Evolutionary conservation across 1,140 invertebrate genomes (phyloP).

Genomic region (Ceratina australensis): DNA sequence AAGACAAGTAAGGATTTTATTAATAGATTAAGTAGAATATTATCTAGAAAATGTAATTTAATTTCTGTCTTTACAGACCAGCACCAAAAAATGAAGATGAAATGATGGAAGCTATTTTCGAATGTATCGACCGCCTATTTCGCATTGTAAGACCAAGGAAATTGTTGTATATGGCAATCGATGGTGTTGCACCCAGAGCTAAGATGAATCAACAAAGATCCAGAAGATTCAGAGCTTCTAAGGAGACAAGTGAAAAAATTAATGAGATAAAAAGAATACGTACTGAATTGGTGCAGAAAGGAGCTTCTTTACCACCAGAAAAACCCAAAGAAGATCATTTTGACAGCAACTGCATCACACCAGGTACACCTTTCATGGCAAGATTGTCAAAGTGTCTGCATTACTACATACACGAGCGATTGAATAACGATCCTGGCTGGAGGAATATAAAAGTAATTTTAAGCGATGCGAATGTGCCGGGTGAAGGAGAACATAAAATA

Average conservation of each 20-base stretch:
- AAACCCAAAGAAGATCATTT: constrained; percentile 96
- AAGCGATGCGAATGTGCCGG: constrained; percentile 99
- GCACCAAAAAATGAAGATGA: constrained; percentile 99
- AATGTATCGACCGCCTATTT: constrained; percentile 98
- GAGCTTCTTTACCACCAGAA: constrained; percentile 90
- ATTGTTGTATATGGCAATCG: constrained; percentile 99
- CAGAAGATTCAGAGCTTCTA: constrained; percentile 96
- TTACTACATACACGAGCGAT: constrained; percentile 96
- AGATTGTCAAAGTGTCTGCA: constrained; percentile 95
- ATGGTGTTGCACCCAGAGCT: constrained; percentile 97
- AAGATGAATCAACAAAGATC: constrained; percentile 99
- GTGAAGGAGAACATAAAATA: constrained; percentile 99
- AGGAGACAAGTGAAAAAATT: constrained; percentile 95
- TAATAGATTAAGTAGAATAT: background rate
- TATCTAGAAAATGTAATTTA: background rate
- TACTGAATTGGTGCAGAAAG: constrained; percentile 87
- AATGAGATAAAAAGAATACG: constrained; percentile 90
- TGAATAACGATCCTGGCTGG: constrained; percentile 98
- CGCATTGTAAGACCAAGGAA: constrained; percentile 96
- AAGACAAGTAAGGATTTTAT: constrained; percentile 87
- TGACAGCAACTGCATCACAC: constrained; percentile 99
- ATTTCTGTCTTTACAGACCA: constrained; percentile 81
- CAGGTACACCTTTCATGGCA: constrained; percentile 99
- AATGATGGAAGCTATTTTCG: constrained; percentile 99
- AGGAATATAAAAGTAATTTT: constrained; percentile 96